These are phyloP conservation scores for Tuberolachnus salignus DNA, from an alignment of 2,888 invertebrate species.

Conservation along the genomic window DNA sequence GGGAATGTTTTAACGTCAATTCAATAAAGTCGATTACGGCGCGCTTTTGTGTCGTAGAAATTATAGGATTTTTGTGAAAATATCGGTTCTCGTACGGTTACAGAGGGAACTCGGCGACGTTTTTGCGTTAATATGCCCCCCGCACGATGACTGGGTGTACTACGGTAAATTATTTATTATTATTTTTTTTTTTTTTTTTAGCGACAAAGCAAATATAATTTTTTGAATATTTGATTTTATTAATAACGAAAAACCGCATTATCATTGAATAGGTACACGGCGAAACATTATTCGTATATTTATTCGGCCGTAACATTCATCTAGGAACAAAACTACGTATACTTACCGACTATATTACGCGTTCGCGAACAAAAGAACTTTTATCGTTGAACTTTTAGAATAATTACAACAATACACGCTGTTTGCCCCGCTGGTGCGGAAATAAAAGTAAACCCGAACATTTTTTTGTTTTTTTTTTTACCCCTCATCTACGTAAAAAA, in stretches of 20 bases:
- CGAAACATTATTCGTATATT: no score
- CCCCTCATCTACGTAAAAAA: background rate
- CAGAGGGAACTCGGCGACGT: no score
- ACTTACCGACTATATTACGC: no score
- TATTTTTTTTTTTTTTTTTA: background rate
- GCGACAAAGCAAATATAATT: background rate
- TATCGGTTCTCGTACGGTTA: no score
- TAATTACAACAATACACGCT: constrained; percentile 14
- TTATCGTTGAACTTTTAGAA: constrained; percentile 27
- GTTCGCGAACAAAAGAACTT: constrained; percentile 14
- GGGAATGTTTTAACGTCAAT: background rate
- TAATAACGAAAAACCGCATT: no score
- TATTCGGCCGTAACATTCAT: no score
- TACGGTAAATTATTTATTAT: no score
- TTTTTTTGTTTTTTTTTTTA: background rate
- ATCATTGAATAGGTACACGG: background rate
- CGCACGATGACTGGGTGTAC: no score
- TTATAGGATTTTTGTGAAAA: no score
- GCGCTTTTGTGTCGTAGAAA: no score
- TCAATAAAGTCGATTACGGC: background rate
- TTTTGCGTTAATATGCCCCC: no score
- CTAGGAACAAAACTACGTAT: background rate
- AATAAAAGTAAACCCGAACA: background rate
- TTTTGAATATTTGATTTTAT: background rate
- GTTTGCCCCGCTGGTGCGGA: background rate